Conservation (phyloP, 2,113 vertebrate species). For the Pyrgilauda ruficollis region DNA sequence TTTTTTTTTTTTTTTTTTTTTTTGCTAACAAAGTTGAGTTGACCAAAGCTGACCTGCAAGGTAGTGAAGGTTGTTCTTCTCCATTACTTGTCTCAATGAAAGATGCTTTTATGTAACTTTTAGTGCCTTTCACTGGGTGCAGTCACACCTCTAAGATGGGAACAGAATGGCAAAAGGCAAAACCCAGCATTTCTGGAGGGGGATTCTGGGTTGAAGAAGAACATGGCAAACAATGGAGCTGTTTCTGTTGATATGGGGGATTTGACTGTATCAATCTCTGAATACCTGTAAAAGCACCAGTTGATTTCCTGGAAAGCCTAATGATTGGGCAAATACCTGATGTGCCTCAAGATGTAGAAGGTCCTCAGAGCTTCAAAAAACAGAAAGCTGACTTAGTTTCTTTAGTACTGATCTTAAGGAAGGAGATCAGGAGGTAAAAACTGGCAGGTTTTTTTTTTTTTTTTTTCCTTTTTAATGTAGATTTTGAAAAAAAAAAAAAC, state of each 20-base stretch:
- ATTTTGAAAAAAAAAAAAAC: neutral
- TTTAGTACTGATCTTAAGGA: neutral
- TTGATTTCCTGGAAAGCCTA: constrained; percentile 41
- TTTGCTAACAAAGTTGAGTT: constrained; percentile 95
- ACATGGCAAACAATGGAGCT: neutral
- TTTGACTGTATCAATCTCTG: constrained; percentile 46
- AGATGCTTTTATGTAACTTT: constrained; percentile 78
- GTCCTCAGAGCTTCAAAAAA: neutral
- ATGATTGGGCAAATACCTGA: neutral
- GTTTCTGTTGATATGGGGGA: neutral
- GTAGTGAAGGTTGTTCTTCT: constrained; percentile 87
- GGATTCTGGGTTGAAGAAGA: neutral
- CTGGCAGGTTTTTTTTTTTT: too few species aligned
- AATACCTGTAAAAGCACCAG: neutral
- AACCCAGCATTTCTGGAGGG: neutral
- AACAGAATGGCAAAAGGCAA: constrained; percentile 21
- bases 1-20: constrained; percentile 74
- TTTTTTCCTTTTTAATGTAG: neutral
- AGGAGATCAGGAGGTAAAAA: neutral
- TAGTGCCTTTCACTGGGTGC: constrained; percentile 69
- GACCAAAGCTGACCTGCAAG: constrained; percentile 99
- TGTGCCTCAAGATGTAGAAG: neutral
- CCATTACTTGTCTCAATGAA: constrained; percentile 78
- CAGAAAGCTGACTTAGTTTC: neutral
- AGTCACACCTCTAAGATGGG: constrained; percentile 67